phyloP scores from a whole-genome alignment of 2,113 vertebrate genomes.

The Diadophis punctatus region DNA sequence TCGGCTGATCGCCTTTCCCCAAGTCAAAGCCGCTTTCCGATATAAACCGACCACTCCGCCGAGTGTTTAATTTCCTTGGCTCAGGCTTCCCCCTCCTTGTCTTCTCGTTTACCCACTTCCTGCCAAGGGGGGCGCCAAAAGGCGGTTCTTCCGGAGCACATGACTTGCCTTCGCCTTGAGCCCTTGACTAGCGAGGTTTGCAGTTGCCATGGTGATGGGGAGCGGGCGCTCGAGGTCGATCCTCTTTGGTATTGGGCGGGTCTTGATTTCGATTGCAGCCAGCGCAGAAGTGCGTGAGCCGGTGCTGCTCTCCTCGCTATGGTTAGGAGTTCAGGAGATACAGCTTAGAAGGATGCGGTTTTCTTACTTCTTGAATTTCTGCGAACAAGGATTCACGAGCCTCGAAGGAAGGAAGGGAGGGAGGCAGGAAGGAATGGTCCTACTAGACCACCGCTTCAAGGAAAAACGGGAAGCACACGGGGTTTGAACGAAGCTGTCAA shows the following conservation, averaged over 20 bases:
- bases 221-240: neutral
- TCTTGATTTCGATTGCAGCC: neutral
- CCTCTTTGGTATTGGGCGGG: neutral
- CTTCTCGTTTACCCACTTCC: neutral
- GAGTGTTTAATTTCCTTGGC: neutral
- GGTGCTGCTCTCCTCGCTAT: fast-evolving
- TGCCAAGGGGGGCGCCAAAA: neutral
- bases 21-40: neutral
- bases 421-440: neutral
- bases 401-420: too few species aligned
- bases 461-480: neutral
- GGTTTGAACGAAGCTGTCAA: neutral
- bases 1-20: neutral
- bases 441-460: neutral
- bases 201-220: neutral
- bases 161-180: neutral
- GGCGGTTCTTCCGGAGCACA: constrained; percentile 2
- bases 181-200: neutral
- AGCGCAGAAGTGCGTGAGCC: neutral
- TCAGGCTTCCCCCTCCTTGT: neutral
- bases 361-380: neutral
- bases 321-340: neutral
- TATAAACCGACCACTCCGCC: neutral
- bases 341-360: neutral
- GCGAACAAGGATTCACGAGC: neutral